These are phyloP conservation scores for Lamprologus speciosus DNA, from an alignment of 2,113 vertebrate species.

Conservation along the genomic window DNA sequence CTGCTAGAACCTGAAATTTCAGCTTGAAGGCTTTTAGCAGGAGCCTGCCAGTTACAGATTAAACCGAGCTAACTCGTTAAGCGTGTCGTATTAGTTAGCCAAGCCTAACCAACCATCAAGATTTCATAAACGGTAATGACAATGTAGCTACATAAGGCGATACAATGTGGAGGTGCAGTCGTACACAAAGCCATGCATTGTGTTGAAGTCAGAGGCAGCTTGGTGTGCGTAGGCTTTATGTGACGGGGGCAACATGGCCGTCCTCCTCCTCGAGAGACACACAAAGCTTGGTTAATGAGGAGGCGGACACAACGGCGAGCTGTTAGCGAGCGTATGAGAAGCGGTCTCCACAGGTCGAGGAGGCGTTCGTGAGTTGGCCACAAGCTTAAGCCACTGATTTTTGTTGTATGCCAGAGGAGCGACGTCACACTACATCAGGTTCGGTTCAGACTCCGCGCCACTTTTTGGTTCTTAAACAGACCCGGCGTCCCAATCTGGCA, in stretches of 20 bases:
- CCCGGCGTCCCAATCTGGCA: background rate
- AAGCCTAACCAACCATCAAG: background rate
- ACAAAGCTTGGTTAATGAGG: background rate
- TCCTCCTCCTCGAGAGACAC: background rate
- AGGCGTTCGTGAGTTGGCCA: constrained; percentile 10
- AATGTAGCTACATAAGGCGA: constrained; percentile 43
- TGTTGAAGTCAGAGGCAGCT: constrained; percentile 60
- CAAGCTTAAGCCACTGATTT: background rate
- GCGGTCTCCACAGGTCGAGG: background rate
- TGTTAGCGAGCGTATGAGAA: background rate
- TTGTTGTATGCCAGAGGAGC: background rate
- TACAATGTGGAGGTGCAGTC: background rate
- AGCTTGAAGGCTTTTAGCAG: background rate
- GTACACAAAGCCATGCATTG: constrained; percentile 50
- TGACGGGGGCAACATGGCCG: background rate
- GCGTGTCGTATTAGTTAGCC: background rate
- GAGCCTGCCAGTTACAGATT: background rate
- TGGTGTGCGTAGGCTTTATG: constrained; percentile 55
- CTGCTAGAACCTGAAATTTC: background rate
- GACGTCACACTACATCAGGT: background rate
- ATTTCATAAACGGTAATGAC: constrained; percentile 20
- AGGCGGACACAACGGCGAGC: background rate
- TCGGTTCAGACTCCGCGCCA: background rate
- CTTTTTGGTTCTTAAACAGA: background rate
- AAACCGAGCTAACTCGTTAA: background rate